These are phyloP conservation scores for Cordilura impudica DNA, from an alignment of 2,888 invertebrate species.

Conservation along the genomic window DNA sequence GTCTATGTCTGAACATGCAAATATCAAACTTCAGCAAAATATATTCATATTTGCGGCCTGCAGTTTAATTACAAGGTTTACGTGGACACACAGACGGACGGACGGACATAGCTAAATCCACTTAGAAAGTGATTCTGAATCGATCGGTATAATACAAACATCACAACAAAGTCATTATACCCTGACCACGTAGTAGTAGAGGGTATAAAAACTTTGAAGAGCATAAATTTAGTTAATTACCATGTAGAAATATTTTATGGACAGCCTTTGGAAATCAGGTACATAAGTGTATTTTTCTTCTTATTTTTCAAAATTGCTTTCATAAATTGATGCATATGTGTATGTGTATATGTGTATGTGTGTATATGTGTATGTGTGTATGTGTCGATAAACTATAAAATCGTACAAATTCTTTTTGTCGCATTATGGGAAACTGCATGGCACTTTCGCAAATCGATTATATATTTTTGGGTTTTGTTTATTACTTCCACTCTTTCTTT, in stretches of 20 bases:
- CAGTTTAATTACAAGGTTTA: too few relatives aligned
- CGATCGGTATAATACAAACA: too few relatives aligned
- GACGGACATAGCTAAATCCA: too few relatives aligned
- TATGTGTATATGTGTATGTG: not conserved
- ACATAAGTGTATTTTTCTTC: not conserved
- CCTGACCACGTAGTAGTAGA: too few relatives aligned
- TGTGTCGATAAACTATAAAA: slow-evolving; percentile 24
- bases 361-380: not conserved
- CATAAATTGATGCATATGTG: not conserved
- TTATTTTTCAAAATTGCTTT: not conserved
- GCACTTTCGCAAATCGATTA: slow-evolving; percentile 26
- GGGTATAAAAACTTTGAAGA: too few relatives aligned
- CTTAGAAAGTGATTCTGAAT: too few relatives aligned
- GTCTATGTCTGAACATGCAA: too few relatives aligned
- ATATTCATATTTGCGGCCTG: too few relatives aligned
- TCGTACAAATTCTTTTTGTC: not conserved
- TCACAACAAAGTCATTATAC: too few relatives aligned
- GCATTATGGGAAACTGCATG: slow-evolving; percentile 6
- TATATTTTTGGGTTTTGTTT: slow-evolving; percentile 66
- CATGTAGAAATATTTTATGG: not conserved
- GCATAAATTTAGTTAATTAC: too few relatives aligned
- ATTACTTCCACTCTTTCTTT: slow-evolving; percentile 37
- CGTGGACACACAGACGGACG: too few relatives aligned
- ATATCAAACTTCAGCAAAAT: too few relatives aligned
- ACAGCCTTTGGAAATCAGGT: not conserved